These are phyloP conservation scores for Halictus rubicundus DNA, from an alignment of 1,140 invertebrate genomes.

Conservation along the genomic window DNA sequence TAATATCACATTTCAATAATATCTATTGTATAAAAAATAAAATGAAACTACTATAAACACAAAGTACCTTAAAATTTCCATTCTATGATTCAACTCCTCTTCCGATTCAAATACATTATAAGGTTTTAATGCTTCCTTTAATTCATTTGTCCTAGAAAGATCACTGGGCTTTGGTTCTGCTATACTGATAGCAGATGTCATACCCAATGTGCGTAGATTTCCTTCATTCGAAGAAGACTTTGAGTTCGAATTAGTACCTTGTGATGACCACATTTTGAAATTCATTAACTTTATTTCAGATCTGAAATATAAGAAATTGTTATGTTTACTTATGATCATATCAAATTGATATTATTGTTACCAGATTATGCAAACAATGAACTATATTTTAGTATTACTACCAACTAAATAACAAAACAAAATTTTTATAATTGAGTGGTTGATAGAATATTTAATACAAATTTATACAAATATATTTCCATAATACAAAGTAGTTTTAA, in stretches of 20 bases:
- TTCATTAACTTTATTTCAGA: constrained; percentile 22
- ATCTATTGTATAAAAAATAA: not conserved
- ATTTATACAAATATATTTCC: not conserved
- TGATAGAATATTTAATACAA: not conserved
- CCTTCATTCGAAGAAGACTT: constrained; percentile 61
- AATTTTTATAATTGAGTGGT: not conserved
- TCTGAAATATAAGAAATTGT: constrained; percentile 21
- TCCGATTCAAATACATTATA: constrained; percentile 96
- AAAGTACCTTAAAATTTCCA: constrained; percentile 86
- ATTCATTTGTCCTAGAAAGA: constrained; percentile 89
- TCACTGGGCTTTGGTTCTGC: constrained; percentile 93
- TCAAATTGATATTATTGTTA: not conserved
- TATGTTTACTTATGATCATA: not conserved
- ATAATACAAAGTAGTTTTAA: not conserved
- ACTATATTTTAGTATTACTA: not conserved
- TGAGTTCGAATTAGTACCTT: constrained; percentile 64
- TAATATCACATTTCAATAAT: not conserved
- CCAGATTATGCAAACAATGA: constrained; percentile 2
- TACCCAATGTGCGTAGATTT: constrained; percentile 85
- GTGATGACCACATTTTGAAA: constrained; percentile 72
- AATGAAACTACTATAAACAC: not conserved
- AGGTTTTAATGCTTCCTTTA: constrained; percentile 91
- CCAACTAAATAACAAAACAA: not conserved
- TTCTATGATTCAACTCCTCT: constrained; percentile 93
- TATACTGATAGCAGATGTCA: constrained; percentile 96